Evolutionary conservation across 92 coral and sea anemone genomes (phyloP), one percentile per base, ranked within the genome.

Genomic region (Zoanthus sansibaricus): DNA sequence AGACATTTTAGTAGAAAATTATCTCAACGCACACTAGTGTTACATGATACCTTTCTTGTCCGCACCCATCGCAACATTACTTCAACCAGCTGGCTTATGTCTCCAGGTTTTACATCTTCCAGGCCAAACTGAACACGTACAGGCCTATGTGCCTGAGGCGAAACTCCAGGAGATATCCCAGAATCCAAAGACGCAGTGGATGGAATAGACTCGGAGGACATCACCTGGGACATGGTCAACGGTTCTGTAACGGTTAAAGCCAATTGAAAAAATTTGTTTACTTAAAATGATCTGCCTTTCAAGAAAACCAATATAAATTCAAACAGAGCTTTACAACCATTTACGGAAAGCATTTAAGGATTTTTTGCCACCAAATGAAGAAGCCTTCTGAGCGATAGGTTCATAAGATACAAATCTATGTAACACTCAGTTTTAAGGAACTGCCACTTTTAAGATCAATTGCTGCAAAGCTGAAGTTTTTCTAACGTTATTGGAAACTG

Each of bases 11-110:
- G 33, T 10, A 2, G 45, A 33, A 30, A 3, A 16, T 1, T 1
- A 69, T 20, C 7, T 4, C 42, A 30, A 69, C 1, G 12, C 16
- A 7, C 16, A 33, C 15, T 25, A 9, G 9, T 8, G 74, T 17
- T 15, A n/a, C 54, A 16, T 15, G 72, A 3, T 89, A 94, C 98
- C 96, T 89, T 91, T 54, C 92, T 93, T 62, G 94, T 93, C 77
- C 98, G 92, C 77, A 93, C 93, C 98, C 98, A 94, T 73, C 69
- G 49, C 47, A 94, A 52, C 98, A 94, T 93, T 13, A 95, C 92
- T 79, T 94, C 94, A 62, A 94, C 62, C 30, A 90, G 83, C 30
- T 91, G 90, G 46, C 76, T 66, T 46, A 93, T 89, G 85, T 91
- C 91, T n/a, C 90, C 94, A 86, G 92, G 75, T 58, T 85, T 90